Conservation (phyloP, 2,797 vertebrate genomes). For the Enoplosus armatus region DNA sequence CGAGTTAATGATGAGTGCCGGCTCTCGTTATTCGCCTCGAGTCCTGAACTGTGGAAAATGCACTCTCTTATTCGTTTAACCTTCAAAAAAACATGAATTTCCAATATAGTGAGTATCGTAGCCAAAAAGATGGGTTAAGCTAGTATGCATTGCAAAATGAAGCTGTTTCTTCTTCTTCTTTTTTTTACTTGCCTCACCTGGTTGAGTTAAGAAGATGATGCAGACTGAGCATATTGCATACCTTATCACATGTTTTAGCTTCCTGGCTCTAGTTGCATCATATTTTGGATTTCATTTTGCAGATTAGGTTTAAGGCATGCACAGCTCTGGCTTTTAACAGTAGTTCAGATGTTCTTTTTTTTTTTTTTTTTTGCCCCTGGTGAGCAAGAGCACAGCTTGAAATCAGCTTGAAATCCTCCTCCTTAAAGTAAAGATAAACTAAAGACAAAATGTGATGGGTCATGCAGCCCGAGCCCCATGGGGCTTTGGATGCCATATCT, state of each 20-base stretch:
- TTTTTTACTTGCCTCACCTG: not conserved
- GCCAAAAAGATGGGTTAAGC: not conserved
- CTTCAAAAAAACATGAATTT: conserved; percentile 15
- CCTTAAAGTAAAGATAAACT: conserved; percentile 6
- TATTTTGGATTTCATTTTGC: conserved; percentile 21
- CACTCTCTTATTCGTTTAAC: not conserved
- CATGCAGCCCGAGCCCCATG: not conserved
- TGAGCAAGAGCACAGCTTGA: conserved; percentile 5
- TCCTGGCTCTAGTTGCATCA: not conserved
- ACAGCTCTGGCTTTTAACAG: conserved; percentile 8
- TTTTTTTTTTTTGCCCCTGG: not conserved
- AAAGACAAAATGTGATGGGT: conserved; percentile 14
- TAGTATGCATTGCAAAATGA: not conserved
- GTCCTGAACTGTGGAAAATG: conserved; percentile 9
- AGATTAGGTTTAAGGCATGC: conserved; percentile 15
- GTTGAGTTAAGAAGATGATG: not conserved
- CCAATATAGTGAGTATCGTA: not conserved
- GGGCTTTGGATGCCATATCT: not conserved
- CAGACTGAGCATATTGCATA: conserved; percentile 6
- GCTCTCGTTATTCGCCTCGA: conserved; percentile 13
- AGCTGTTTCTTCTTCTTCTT: not conserved
- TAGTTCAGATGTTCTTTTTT: conserved; percentile 6
- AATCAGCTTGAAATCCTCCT: conserved; percentile 28
- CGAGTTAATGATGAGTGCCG: conserved; percentile 21
- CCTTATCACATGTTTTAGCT: conserved; percentile 10